Percentiles rank a stretch among this genome's conserved stretches.
Conservation (phyloP, 2,113 vertebrate genomes). For the zebrafish (Danio rerio) region GRCz12tu NC_133199.1:6215501-6216000, state of each 20-base stretch:
- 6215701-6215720: neutral
- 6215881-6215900: conserved; percentile 11
- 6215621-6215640: neutral
- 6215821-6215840: neutral
- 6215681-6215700: neutral
- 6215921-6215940: conserved; percentile 7
- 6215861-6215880: conserved; percentile 1
- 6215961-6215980: conserved; percentile 25
- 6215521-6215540: no score
- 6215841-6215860: neutral
- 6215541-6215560: no score
- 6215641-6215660: neutral
- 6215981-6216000: conserved; percentile 49
- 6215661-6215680: neutral
- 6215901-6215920: neutral
- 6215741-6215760: neutral
- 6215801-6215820: neutral
- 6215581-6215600: no score
- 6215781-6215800: no score
- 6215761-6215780: no score
- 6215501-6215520: no score
- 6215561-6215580: no score
- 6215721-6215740: neutral
- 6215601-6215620: no score
- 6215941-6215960: neutral